Evolutionary conservation across 1,140 invertebrate genomes (phyloP), one percentile per base, ranked within the genome.

Genomic region (Drosophila nannoptera): DNA sequence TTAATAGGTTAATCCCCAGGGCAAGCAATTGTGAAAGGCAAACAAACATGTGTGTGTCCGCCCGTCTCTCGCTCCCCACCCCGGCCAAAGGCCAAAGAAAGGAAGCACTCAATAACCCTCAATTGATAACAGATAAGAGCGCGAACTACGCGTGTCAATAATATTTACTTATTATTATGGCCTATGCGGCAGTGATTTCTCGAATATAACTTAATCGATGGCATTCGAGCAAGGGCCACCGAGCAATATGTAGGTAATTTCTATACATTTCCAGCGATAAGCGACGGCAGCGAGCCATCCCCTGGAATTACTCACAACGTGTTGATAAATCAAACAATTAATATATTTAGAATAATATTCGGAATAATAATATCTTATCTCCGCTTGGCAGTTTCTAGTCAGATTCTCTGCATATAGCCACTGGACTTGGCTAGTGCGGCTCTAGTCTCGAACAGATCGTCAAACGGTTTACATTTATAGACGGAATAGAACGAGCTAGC

Each of bases 251-350:
- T n/a, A 11, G 31, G 5, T 14, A 29, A 42, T 55, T 40, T n/a
- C 6, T 5, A 43, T 14, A 33, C 8, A 4, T 31, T 22, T 46
- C 16, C 11, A 46, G 22, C 7, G 12, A 45, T 52, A 48, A 52
- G 65, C 22, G 22, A 22, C 3, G 22, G 22, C 3, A 22, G 22
- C 22, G 22, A 22, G 7, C n/a, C 7, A 42, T 56, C 9, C 4
- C 58, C 60, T 36, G 43, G 35, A 56, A 22, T 56, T 31, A 42
- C 16, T 16, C 35, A 8, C 32, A 31, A 12, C 12, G 32, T 31
- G 35, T 64, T 56, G 50, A 64, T 60, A 56, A 69, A 56, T 32
- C 35, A 69, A 45, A 63, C 49, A 48, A 54, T 67, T 59, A 60
- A 45, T 67, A 59, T 42, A 62, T n/a, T 42, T 42, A 42, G 6